phyloP scores from a whole-genome alignment of 2,113 vertebrate species.

The Chaenocephalus aceratus region DNA sequence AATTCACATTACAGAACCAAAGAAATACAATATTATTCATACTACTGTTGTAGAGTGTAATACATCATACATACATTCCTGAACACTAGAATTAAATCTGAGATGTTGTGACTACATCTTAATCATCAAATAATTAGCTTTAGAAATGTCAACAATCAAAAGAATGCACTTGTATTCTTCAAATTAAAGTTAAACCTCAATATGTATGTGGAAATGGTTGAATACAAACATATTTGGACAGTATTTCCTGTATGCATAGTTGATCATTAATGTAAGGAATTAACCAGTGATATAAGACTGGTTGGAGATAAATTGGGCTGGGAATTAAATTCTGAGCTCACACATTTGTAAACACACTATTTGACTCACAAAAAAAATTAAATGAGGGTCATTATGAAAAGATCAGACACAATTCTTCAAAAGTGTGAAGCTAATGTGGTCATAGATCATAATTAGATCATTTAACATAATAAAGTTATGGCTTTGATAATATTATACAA shows the following conservation, averaged over 20 bases:
- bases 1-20: constrained; percentile 14
- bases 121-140: too few relatives aligned
- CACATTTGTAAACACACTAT: not conserved
- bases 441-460: constrained; percentile 9
- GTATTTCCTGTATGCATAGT: not conserved
- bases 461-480: not conserved
- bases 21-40: not conserved
- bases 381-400: not conserved
- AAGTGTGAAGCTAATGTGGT: not conserved
- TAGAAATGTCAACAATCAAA: too few relatives aligned
- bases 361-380: not conserved
- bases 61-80: not conserved
- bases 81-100: not conserved
- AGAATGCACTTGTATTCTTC: too few relatives aligned
- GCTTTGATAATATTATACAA: too few relatives aligned
- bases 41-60: not conserved
- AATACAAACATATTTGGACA: not conserved
- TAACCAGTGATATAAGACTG: not conserved
- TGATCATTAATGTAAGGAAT: constrained; percentile 5
- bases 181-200: too few relatives aligned
- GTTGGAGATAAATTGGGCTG: not conserved
- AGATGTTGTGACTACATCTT: not conserved
- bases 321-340: not conserved
- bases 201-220: not conserved
- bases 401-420: not conserved